Conservation (phyloP, 2,888 invertebrate species). For the Tolmerus cingulatus region DNA sequence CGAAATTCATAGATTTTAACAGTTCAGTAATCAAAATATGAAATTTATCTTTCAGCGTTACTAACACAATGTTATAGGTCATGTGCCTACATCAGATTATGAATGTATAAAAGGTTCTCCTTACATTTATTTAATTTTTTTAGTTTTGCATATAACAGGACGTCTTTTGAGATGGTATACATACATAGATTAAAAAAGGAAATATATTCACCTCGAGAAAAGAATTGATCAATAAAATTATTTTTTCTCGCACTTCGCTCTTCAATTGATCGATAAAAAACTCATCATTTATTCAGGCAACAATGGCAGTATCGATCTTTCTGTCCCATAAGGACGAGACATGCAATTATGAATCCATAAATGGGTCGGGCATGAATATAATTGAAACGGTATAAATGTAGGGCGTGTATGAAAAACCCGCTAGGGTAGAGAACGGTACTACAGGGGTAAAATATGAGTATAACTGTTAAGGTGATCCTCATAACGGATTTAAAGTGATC, state of each 20-base stretch:
- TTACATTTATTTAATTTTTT: too few relatives aligned
- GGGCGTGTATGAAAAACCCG: conserved; percentile 11
- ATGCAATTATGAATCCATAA: conserved; percentile 42
- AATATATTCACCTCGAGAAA: not conserved
- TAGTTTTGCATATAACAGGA: too few relatives aligned
- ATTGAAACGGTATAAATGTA: conserved; percentile 3
- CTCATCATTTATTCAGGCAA: not conserved
- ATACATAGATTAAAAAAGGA: too few relatives aligned
- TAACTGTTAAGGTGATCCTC: conserved; percentile 6
- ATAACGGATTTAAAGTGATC: conserved; percentile 25
- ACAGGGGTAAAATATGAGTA: conserved; percentile 10
- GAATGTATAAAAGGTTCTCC: too few relatives aligned
- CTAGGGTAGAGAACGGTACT: conserved; percentile 1
- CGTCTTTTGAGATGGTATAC: too few relatives aligned
- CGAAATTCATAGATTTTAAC: too few relatives aligned
- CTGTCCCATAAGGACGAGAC: not conserved
- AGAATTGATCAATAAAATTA: conserved; percentile 4
- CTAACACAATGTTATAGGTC: too few relatives aligned
- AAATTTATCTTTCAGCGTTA: too few relatives aligned
- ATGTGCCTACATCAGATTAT: too few relatives aligned
- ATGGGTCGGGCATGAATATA: conserved; percentile 18
- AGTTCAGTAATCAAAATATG: too few relatives aligned
- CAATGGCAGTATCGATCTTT: not conserved
- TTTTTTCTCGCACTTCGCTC: not conserved
- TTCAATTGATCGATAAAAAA: conserved; percentile 29